These are phyloP conservation scores for Phainopepla nitens DNA, from an alignment of 2,113 vertebrate genomes.

Conservation along the genomic window DNA sequence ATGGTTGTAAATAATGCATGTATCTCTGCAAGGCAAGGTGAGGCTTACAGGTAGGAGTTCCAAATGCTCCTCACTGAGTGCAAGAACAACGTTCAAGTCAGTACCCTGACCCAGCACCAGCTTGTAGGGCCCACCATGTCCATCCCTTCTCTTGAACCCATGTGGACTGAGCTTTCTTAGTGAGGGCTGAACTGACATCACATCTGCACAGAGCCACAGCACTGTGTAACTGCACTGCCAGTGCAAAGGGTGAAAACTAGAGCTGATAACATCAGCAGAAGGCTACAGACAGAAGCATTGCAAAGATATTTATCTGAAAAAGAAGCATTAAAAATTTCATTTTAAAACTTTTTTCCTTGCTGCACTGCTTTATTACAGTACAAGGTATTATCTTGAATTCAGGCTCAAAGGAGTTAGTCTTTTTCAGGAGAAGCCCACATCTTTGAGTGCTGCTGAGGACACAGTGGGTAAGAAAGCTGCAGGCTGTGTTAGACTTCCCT, in stretches of 20 bases:
- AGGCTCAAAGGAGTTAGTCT: background rate
- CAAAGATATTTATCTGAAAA: background rate
- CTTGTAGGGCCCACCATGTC: background rate
- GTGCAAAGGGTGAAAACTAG: background rate
- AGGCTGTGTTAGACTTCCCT: background rate
- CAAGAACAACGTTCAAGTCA: background rate
- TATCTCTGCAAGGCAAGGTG: background rate
- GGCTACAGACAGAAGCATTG: background rate
- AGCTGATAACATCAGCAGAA: background rate
- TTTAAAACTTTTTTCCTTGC: background rate
- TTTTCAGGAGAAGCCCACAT: background rate
- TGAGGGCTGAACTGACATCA: background rate
- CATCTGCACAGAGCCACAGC: background rate
- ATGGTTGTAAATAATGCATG: background rate
- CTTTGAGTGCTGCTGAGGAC: background rate
- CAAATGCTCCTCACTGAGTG: background rate
- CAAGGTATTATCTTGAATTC: background rate
- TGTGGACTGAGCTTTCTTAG: rapidly evolving
- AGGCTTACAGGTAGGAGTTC: background rate
- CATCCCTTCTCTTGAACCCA: background rate
- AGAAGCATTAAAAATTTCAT: background rate
- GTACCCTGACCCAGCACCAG: background rate
- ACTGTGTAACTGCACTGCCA: background rate
- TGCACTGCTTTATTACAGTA: background rate
- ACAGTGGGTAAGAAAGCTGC: background rate